Evolutionary conservation across 2,113 vertebrate species (phyloP).

Genomic region (Oplegnathus fasciatus): DNA sequence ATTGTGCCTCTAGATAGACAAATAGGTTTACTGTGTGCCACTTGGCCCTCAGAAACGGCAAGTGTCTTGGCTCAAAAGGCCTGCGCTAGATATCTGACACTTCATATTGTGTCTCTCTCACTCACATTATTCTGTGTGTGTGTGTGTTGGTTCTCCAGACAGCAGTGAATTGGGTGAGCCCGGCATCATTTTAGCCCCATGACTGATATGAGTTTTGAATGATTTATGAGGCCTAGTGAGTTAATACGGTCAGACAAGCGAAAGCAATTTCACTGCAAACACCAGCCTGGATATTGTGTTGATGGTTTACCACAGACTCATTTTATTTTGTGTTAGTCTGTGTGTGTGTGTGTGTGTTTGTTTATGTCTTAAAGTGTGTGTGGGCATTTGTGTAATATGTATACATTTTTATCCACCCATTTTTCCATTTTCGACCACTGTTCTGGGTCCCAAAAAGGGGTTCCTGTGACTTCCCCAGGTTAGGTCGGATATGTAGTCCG

Average conservation of each 20-base stretch:
- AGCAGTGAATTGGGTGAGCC: background rate
- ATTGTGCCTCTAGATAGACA: slow-evolving; percentile 44
- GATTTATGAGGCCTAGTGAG: slow-evolving; percentile 68
- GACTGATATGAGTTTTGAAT: slow-evolving; percentile 69
- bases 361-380: background rate
- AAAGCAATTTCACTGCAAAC: slow-evolving; percentile 58
- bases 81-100: slow-evolving; percentile 46
- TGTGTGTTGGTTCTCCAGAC: slow-evolving; percentile 26
- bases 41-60: slow-evolving; percentile 32
- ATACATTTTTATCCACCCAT: background rate
- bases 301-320: slow-evolving; percentile 16
- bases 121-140: slow-evolving; percentile 6
- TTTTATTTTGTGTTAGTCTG: slow-evolving; percentile 21
- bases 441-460: background rate
- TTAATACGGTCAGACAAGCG: slow-evolving; percentile 62
- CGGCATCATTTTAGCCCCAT: slow-evolving; percentile 22
- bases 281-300: slow-evolving; percentile 40
- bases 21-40: slow-evolving; percentile 46
- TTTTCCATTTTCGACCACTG: background rate
- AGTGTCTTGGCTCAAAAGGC: slow-evolving; percentile 27
- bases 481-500: slow-evolving; percentile 9
- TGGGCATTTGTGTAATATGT: background rate
- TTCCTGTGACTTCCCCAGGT: background rate
- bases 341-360: background rate
- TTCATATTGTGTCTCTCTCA: slow-evolving; percentile 41